Evolutionary conservation across 2,113 vertebrate genomes (phyloP).

Genomic region (Falcunculus frontatus): DNA sequence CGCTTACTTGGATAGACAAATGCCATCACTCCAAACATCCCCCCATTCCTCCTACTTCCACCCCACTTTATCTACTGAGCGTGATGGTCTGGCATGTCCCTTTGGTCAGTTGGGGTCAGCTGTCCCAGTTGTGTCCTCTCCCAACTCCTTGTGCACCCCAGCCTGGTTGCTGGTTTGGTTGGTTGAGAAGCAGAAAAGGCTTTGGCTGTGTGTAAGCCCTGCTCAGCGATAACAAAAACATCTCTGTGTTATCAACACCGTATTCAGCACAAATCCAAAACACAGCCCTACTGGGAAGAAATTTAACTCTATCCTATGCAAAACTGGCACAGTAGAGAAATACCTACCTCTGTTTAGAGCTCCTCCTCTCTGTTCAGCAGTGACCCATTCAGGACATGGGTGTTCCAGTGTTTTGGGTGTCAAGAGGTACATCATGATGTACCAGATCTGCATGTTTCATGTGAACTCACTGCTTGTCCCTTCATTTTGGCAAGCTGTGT

Average conservation of each 20-base stretch:
- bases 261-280: background rate
- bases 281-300: background rate
- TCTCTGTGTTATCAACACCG: background rate
- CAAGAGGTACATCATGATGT: background rate
- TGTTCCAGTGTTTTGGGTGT: background rate
- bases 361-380: background rate
- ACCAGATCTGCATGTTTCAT: background rate
- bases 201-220: background rate
- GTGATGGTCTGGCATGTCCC: background rate
- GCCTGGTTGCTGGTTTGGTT: accelerated
- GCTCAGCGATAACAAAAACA: background rate
- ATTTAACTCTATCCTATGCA: background rate
- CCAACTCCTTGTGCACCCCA: background rate
- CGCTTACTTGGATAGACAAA: background rate
- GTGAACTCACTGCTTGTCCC: background rate
- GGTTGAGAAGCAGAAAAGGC: background rate
- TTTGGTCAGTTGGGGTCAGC: background rate
- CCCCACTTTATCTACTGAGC: background rate
- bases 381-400: background rate
- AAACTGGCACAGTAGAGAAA: background rate
- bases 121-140: background rate
- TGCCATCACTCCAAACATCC: accelerated
- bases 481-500: background rate
- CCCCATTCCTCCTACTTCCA: background rate
- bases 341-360: background rate